phyloP scores from a whole-genome alignment of 2,888 invertebrate genomes.

The Habroteleia sp. region DNA sequence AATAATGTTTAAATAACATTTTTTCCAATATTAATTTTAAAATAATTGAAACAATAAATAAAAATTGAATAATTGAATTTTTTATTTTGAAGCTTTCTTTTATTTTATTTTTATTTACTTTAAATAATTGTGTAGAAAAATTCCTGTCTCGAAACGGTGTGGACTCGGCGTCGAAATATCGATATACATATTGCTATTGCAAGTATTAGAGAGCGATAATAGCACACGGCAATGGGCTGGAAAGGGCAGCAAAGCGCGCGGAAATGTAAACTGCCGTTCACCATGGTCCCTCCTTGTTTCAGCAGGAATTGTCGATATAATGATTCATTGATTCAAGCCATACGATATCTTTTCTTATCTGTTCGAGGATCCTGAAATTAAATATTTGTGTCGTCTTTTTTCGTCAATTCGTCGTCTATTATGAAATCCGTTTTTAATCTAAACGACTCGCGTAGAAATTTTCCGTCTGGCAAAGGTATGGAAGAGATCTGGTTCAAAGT shows the following conservation, averaged over 20 bases:
- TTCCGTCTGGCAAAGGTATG: no score
- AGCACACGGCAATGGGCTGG: constrained; percentile 24
- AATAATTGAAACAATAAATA: no score
- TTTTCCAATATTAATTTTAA: no score
- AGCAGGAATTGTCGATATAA: constrained; percentile 36
- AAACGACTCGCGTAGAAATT: no score
- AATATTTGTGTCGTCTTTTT: constrained; percentile 11
- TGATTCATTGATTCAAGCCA: constrained; percentile 38
- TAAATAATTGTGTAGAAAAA: no score
- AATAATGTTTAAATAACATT: no score
- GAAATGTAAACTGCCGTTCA: constrained; percentile 51
- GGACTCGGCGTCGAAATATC: no score
- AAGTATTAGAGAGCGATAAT: constrained; percentile 18
- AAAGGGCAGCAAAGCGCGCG: constrained; percentile 44
- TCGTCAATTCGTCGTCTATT: constrained; percentile 13
- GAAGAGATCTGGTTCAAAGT: no score
- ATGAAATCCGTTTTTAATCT: constrained; percentile 19
- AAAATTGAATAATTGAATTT: no score
- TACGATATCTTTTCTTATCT: constrained; percentile 23
- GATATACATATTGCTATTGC: constrained; percentile 15
- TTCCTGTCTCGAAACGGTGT: no score
- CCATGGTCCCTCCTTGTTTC: constrained; percentile 42
- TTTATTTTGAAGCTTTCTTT: no score
- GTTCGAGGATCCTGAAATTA: constrained; percentile 22
- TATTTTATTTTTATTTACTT: no score